Evolutionary conservation across 2,888 invertebrate species (phyloP).

Genomic region (Hirudinaria manillensis): DNA sequence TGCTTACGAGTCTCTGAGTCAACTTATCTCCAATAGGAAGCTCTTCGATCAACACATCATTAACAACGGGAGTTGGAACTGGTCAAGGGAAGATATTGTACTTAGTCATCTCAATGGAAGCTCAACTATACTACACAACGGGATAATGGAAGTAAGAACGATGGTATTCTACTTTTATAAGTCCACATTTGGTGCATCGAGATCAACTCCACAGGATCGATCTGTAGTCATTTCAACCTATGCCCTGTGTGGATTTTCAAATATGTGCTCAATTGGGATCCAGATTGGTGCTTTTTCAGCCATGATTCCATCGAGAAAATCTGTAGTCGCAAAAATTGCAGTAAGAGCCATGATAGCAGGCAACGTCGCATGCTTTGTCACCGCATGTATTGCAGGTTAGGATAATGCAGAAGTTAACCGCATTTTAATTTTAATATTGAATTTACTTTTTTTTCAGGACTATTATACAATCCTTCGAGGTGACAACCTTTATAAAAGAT

Average conservation of each 20-base stretch:
- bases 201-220: conserved; percentile 32
- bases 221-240: conserved; percentile 43
- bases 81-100: conserved; percentile 31
- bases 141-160: conserved; percentile 16
- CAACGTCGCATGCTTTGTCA: conserved; percentile 53
- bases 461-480: conserved; percentile 13
- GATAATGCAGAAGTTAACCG: no score
- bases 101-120: conserved; percentile 26
- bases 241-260: conserved; percentile 45
- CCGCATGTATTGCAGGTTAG: conserved; percentile 50
- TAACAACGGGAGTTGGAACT: conserved; percentile 37
- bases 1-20: conserved; percentile 64
- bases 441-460: neutral
- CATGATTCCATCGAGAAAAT: conserved; percentile 40
- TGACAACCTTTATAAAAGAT: neutral
- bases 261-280: conserved; percentile 44
- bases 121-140: conserved; percentile 35
- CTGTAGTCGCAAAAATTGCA: conserved; percentile 38
- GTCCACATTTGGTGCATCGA: neutral
- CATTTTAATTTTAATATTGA: neutral
- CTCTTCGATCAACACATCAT: conserved; percentile 40
- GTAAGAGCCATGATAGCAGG: conserved; percentile 51
- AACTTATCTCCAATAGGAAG: conserved; percentile 42
- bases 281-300: conserved; percentile 40
- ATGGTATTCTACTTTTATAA: no score